These are phyloP conservation scores for Tachysurus vachellii DNA, from an alignment of 2,113 vertebrate genomes.

Conservation along the genomic window DNA sequence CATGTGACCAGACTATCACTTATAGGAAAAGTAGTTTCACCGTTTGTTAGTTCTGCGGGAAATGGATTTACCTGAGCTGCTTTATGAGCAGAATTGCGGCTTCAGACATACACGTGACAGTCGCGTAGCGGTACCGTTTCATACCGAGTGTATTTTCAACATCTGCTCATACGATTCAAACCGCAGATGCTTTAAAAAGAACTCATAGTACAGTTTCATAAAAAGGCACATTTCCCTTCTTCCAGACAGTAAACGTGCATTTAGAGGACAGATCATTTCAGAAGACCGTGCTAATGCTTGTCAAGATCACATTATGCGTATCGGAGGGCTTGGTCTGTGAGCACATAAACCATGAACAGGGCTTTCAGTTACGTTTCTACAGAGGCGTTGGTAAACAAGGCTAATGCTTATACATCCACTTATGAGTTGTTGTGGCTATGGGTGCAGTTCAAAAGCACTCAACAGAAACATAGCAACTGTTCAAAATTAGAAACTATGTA, in stretches of 20 bases:
- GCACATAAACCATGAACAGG: background rate
- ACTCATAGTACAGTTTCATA: conserved; percentile 24
- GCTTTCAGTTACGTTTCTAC: conserved; percentile 18
- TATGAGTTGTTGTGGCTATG: conserved; percentile 41
- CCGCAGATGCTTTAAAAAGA: conserved; percentile 47
- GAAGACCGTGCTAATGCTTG: background rate
- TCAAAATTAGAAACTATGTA: conserved; percentile 2
- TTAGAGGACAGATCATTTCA: conserved; percentile 27
- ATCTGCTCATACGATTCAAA: conserved; percentile 51
- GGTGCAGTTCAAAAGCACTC: conserved; percentile 50
- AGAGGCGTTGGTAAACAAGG: background rate
- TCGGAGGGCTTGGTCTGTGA: conserved; percentile 21
- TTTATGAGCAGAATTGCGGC: background rate
- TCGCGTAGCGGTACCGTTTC: conserved; percentile 18
- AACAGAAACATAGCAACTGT: background rate
- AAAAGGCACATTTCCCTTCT: conserved; percentile 13
- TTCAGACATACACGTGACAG: conserved; percentile 8
- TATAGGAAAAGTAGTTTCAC: conserved; percentile 27
- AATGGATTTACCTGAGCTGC: conserved; percentile 39
- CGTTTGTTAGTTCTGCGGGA: conserved; percentile 26
- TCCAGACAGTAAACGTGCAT: conserved; percentile 15
- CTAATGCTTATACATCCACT: conserved; percentile 34
- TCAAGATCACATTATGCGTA: conserved; percentile 24
- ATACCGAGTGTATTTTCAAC: conserved; percentile 16
- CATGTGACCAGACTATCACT: conserved; percentile 38